Evolutionary conservation across 2,797 vertebrate genomes (phyloP), one percentile per base, ranked within the genome.

Genomic region (Falco novaeseelandiae): DNA sequence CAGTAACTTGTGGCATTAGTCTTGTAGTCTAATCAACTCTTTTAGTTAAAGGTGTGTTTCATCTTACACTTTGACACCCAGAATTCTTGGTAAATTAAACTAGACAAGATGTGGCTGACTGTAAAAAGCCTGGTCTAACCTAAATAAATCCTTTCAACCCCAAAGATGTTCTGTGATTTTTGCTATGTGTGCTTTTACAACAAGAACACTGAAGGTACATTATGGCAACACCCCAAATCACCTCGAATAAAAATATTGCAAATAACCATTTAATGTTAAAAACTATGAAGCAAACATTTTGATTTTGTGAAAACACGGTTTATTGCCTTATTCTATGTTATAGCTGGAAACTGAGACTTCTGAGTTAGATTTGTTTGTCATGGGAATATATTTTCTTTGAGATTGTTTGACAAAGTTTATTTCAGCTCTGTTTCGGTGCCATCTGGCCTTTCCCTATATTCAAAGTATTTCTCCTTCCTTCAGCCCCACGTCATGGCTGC

Each of bases 121-220:
- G 85, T 70, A 95, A 94, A 92, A 80, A 92, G 95, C 92, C 72
- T 97, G 78, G 95, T 94, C 77, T 96, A 97, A 96, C 59, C 83
- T 81, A 83, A 96, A 95, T 40, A 79, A 97, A 90, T 88, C 89
- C 94, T 92, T 91, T 83, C 69, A 91, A 95, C 36, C 90, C 59
- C 93, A 96, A 70, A 73, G 95, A 96, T 87, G 93, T 76, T 96
- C 73, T 96, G 91, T 90, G 87, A 97, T 74, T 97, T 96, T 92
- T 69, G 79, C 95, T 97, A 13, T 52, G 94, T 96, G 96, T 94
- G 95, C 97, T 98, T 98, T 97, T 93, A 97, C 93, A 97, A 89
- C 84, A 97, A 96, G 83, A 98, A 98, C 97, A 98, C 94, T 98
- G 96, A 98, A 97, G 96, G 97, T 97, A 97, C 74, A 70, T 96